These are phyloP conservation scores for Drosophila buzzatii DNA, from an alignment of 2,888 invertebrate species.

Conservation along the genomic window DNA sequence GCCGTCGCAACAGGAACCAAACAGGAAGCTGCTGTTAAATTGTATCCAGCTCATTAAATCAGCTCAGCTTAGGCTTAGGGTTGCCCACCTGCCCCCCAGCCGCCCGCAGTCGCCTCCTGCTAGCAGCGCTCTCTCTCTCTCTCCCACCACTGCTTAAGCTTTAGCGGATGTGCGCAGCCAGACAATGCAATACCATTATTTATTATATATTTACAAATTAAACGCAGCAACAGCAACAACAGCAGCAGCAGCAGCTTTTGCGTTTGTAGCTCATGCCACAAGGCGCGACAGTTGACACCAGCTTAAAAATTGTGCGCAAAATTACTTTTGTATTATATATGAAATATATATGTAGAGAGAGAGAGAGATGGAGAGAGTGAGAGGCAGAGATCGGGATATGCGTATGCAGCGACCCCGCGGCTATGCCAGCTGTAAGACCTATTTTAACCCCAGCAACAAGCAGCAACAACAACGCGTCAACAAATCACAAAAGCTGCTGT, in stretches of 20 bases:
- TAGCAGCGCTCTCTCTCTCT: not conserved
- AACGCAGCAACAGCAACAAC: constrained; percentile 34
- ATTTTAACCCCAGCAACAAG: constrained; percentile 75
- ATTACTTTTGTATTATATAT: constrained; percentile 73
- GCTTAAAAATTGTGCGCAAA: constrained; percentile 72
- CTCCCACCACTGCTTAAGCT: constrained; percentile 3
- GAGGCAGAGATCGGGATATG: constrained; percentile 1
- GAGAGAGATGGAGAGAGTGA: not conserved
- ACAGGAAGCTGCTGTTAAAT: constrained; percentile 78
- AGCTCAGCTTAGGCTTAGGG: constrained; percentile 54
- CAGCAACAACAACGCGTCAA: constrained; percentile 58
- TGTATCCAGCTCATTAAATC: constrained; percentile 78
- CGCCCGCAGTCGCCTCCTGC: not conserved
- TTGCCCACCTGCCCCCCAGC: not conserved
- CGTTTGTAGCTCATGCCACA: constrained; percentile 34
- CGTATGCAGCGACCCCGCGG: constrained; percentile 45
- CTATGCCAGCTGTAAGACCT: constrained; percentile 68
- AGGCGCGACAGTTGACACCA: constrained; percentile 74
- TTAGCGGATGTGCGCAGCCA: constrained; percentile 66
- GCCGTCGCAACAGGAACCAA: constrained; percentile 74
- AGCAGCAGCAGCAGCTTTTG: constrained; percentile 9
- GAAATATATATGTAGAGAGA: not conserved
- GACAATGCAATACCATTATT: constrained; percentile 67
- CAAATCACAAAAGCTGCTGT: constrained; percentile 73
- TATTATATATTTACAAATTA: constrained; percentile 59